These are phyloP conservation scores for Pomatostomus ruficeps DNA, from an alignment of 2,113 vertebrate genomes.

Conservation along the genomic window DNA sequence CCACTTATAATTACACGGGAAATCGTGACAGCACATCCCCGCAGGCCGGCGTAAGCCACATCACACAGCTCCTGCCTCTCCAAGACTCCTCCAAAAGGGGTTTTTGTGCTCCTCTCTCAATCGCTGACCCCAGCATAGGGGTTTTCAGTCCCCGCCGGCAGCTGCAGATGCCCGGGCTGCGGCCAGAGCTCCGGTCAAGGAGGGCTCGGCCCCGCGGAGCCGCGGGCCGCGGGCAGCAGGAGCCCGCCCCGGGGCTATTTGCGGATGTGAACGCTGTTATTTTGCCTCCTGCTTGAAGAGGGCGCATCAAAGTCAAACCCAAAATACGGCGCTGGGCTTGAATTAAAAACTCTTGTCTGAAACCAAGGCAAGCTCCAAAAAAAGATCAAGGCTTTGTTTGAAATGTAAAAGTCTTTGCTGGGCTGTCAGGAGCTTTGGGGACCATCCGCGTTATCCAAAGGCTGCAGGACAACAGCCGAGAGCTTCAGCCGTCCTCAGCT, in stretches of 20 bases:
- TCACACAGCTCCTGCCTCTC: rapidly evolving
- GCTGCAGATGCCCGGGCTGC: background rate
- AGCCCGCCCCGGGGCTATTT: conserved; percentile 43
- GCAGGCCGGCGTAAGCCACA: rapidly evolving
- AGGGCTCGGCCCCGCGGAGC: background rate
- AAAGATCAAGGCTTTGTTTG: conserved; percentile 58
- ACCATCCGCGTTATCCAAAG: background rate
- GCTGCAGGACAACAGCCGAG: background rate
- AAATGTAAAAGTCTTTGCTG: conserved; percentile 27
- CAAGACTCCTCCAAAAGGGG: background rate
- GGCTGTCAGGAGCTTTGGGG: conserved; percentile 3
- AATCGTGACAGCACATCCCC: rapidly evolving
- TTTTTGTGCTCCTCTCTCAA: background rate
- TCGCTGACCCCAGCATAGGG: rapidly evolving
- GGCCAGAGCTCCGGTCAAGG: background rate
- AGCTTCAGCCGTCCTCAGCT: background rate
- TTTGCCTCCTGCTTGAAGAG: conserved; percentile 57
- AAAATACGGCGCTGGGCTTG: conserved; percentile 33
- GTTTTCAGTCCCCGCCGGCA: rapidly evolving
- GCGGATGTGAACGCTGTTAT: conserved; percentile 58
- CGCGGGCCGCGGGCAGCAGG: background rate
- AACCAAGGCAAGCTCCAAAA: conserved; percentile 52
- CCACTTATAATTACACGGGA: background rate
- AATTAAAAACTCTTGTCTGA: conserved; percentile 60
- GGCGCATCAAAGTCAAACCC: conserved; percentile 59